phyloP scores from a whole-genome alignment of 2,888 invertebrate species.

The Ormyrus rosae region DNA sequence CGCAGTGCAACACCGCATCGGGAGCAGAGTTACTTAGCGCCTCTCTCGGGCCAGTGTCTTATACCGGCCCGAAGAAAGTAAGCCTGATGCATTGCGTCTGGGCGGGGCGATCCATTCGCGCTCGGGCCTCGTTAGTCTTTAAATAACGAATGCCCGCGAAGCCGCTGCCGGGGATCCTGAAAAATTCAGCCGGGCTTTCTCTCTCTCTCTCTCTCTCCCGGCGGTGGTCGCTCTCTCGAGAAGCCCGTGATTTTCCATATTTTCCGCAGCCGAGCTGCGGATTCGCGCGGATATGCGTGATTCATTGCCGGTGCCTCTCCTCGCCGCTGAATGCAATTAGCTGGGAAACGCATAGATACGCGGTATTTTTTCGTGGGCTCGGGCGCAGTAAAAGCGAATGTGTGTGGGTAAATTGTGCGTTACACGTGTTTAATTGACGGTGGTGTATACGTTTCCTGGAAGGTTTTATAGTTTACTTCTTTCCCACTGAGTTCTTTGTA shows the following conservation, averaged over 20 bases:
- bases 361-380: too few species aligned
- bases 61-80: constrained; percentile 3
- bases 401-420: too few species aligned
- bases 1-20: background rate
- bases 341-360: too few species aligned
- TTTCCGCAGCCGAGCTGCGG: background rate
- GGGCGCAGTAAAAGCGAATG: too few species aligned
- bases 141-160: constrained; percentile 29
- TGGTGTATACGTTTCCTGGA: too few species aligned
- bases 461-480: too few species aligned
- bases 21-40: constrained; percentile 6
- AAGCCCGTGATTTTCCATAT: constrained; percentile 9
- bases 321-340: too few species aligned
- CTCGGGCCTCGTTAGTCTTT: constrained; percentile 26
- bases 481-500: too few species aligned
- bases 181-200: constrained; percentile 26
- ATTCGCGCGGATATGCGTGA: background rate
- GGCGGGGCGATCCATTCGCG: background rate
- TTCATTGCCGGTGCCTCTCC: background rate
- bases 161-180: background rate
- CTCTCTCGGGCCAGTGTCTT: background rate
- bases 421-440: too few species aligned
- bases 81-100: constrained; percentile 39
- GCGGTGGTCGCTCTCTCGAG: background rate
- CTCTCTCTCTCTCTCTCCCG: background rate